Evolutionary conservation across 2,797 vertebrate species (phyloP).

Genomic region (Trachurus trachurus): DNA sequence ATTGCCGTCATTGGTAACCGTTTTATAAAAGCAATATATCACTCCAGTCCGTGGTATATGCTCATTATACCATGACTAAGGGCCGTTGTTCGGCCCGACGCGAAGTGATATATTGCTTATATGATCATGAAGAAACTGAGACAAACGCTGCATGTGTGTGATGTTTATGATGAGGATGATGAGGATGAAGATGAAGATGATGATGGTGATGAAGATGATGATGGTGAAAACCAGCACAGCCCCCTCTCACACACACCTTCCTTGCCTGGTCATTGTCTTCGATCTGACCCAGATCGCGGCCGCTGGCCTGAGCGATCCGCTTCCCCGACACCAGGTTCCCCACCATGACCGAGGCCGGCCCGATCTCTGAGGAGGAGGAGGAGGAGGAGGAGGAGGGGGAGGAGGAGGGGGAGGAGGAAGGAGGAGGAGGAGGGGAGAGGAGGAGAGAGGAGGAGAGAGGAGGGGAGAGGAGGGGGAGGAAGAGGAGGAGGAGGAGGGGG

Average conservation of each 20-base stretch:
- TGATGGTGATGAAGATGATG: constrained; percentile 6
- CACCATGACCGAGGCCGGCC: constrained; percentile 99
- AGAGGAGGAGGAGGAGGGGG: neutral
- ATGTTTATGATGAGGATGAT: constrained; percentile 16
- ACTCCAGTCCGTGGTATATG: too few species aligned
- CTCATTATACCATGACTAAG: too few species aligned
- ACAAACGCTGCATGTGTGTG: neutral
- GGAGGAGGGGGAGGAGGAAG: neutral
- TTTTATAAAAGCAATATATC: too few species aligned
- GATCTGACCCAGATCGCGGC: constrained; percentile 95
- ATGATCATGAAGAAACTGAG: neutral
- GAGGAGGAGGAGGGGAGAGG: constrained; percentile 37
- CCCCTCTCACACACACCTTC: constrained; percentile 88
- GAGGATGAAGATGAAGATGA: neutral
- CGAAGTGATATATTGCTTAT: too few species aligned
- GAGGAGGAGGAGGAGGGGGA: neutral
- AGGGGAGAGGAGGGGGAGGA: too few species aligned
- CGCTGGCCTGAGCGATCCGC: constrained; percentile 97
- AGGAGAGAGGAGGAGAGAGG: too few species aligned
- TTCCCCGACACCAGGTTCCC: constrained; percentile 99
- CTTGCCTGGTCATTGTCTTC: constrained; percentile 97
- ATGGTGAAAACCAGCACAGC: constrained; percentile 59
- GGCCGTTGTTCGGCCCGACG: too few species aligned
- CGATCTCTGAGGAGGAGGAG: constrained; percentile 89
- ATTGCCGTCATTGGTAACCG: too few species aligned